Conservation (phyloP, 37 sponge, comb jelly and placozoan species). For the Lycopodina hypogea region DNA sequence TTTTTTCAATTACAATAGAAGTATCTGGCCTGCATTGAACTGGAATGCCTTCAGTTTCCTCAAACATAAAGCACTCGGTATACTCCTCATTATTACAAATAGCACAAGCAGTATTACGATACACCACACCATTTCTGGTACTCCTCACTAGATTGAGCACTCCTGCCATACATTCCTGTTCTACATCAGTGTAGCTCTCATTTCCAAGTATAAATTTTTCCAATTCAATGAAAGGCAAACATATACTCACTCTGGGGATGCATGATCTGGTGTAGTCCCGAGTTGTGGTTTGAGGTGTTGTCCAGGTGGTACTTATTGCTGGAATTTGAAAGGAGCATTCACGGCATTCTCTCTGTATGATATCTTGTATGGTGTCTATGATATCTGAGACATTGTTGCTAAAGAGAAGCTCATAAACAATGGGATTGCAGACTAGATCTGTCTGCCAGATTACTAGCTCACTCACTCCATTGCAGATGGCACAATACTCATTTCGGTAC, state of each 20-base stretch:
- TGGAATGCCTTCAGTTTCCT: neutral
- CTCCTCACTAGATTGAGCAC: neutral
- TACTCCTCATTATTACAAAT: neutral
- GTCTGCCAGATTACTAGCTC: slow-evolving; percentile 3
- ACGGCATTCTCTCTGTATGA: neutral
- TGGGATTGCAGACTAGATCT: slow-evolving; percentile 15
- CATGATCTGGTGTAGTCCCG: neutral
- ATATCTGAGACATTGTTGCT: neutral
- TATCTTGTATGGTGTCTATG: neutral
- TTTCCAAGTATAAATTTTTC: neutral
- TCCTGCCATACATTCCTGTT: neutral
- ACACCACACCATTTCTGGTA: neutral
- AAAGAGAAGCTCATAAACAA: slow-evolving; percentile 3
- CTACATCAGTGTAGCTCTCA: neutral
- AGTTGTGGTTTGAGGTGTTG: neutral
- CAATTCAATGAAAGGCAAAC: neutral
- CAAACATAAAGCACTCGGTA: neutral
- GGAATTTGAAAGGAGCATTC: slow-evolving; percentile 3
- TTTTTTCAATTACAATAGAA: too few species aligned
- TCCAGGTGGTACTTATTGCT: too few species aligned
- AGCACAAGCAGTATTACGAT: neutral
- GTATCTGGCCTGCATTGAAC: neutral
- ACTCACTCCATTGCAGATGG: neutral
- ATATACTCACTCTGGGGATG: neutral
- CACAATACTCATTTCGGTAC: slow-evolving; percentile 42